A percentile compares a stretch with the other conserved stretches of the same genome.
Evolutionary conservation across 2,888 invertebrate species (phyloP).

Genomic region (Tromatobia lineatoria): DNA sequence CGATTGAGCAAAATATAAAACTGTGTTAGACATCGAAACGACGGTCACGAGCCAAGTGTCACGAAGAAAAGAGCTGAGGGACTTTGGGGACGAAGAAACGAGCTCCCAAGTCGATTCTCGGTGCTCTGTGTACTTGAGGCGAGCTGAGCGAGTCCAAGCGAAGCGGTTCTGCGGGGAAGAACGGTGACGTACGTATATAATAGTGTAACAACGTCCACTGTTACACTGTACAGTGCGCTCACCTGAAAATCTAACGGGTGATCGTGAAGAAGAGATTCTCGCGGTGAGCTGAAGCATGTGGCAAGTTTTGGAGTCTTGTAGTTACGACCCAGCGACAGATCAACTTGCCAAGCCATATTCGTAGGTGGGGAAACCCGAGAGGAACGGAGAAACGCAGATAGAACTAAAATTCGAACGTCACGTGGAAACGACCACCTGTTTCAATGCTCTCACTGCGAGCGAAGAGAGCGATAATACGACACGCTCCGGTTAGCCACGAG

Average conservation of each 20-base stretch:
- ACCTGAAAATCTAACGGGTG: constrained; percentile 76
- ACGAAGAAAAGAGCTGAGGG: constrained; percentile 22
- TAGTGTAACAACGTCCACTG: constrained; percentile 81
- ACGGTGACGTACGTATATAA: constrained; percentile 77
- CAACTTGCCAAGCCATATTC: not conserved
- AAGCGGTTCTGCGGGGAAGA: constrained; percentile 72
- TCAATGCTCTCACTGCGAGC: not conserved
- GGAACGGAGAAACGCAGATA: not conserved
- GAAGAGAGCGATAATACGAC: constrained; percentile 55
- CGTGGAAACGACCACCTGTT: constrained; percentile 58
- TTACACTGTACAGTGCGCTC: constrained; percentile 80
- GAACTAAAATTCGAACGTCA: constrained; percentile 41
- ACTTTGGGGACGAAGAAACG: constrained; percentile 8
- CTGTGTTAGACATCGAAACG: not conserved
- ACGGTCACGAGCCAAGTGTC: constrained; percentile 47
- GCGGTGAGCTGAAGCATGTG: not conserved
- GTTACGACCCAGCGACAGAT: not conserved
- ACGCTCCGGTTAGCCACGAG: constrained; percentile 63
- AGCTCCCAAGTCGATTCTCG: constrained; percentile 14
- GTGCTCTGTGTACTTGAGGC: constrained; percentile 40
- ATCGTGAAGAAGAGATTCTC: constrained; percentile 16
- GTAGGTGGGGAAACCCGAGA: constrained; percentile 17
- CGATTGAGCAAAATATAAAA: not conserved
- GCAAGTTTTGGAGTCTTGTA: not conserved
- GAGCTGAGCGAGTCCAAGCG: constrained; percentile 62